Evolutionary conservation across 2,797 vertebrate genomes (phyloP).

Genomic region (Phalanger gymnotis): DNA sequence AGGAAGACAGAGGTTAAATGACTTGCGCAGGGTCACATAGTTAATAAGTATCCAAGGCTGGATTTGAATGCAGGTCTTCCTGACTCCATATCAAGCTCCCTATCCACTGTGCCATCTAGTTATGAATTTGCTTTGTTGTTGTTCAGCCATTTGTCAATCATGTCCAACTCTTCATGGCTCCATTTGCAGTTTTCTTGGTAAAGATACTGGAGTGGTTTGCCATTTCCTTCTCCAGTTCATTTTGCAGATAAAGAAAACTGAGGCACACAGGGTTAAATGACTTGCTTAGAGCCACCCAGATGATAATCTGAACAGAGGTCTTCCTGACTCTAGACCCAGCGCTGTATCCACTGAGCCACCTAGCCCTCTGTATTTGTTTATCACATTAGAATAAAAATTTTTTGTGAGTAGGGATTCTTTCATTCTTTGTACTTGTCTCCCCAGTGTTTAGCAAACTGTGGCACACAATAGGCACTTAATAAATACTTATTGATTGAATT

Average conservation of each 20-base stretch:
- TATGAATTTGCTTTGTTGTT: background rate
- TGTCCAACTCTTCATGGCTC: background rate
- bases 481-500: background rate
- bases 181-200: background rate
- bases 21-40: background rate
- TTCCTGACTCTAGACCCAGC: background rate
- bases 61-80: background rate
- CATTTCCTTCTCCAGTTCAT: background rate
- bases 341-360: background rate
- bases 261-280: background rate
- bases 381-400: background rate
- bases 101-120: background rate
- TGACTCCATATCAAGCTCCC: background rate
- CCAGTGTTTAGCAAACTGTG: background rate
- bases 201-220: background rate
- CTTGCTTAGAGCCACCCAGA: background rate
- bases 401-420: background rate
- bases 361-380: background rate
- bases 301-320: background rate
- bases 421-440: background rate
- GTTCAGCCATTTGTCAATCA: background rate
- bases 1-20: background rate
- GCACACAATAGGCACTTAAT: background rate
- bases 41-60: background rate
- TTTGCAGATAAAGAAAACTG: background rate